Base-by-base conservation (phyloP, 2,888 invertebrate genomes). In the Dorcus parallelipipedus region DNA sequence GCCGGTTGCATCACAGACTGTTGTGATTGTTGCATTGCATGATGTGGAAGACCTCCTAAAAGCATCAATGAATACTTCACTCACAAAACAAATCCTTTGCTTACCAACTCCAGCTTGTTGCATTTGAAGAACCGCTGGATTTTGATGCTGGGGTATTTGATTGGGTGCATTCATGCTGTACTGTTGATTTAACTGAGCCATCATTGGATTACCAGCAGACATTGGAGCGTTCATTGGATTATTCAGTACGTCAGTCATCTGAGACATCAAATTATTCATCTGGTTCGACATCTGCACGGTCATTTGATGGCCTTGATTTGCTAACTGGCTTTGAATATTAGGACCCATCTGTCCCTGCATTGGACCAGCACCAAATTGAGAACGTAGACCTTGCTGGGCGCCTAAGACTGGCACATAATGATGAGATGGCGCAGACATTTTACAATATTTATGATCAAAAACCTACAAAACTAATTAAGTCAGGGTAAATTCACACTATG, bases 401-500 rank as follows among this genome's bases (percentile, higher is more conserved):
- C 82, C 86, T 67, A 88, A 85, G 62, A 86, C 87, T 20, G 86
- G 83, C 64, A 88, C 85, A 69, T 88, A 89, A 71, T 87, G 87
- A 73, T 89, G 89, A 40, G 87, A 87, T 69, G 87, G 87, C 3
- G 87, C 89, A 51, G 89, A 84, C 89, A 89, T 89, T 59, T 4
- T 42, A 3, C 42, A 14, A 8, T 42, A 14, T 42, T 4, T 42
- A 10, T 7, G 17, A 7, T 42, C 42, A 42, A 33, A 33, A 33
- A 33, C 26, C 26, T 33, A 7, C 26, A 33, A 33, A 33, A 33
- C 7, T 33, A 33, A 20, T 20, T 20, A 20, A 20, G 3, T 20
- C 20, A 20, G 20, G 2, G 20, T 20, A 20, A 3, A 20, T 20
- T 2, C 20, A 20, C 14, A 14, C 14, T 14, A 14, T 1, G 1